phyloP scores from a whole-genome alignment of 2,888 invertebrate species.

The Lithophane socia region DNA sequence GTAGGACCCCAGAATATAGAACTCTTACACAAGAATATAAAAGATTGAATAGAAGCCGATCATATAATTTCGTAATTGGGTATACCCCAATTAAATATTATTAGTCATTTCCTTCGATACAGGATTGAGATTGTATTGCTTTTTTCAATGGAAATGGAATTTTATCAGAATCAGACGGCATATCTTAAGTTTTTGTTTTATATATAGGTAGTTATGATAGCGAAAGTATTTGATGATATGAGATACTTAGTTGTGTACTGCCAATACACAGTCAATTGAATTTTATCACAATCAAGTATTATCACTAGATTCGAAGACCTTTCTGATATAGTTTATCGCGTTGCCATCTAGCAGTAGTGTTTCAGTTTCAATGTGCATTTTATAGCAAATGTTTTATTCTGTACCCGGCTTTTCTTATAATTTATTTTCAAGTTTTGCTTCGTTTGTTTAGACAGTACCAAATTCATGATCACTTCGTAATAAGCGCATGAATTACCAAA shows the following conservation, averaged over 20 bases:
- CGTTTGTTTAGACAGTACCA: neutral
- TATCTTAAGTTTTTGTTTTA: slow-evolving; percentile 10
- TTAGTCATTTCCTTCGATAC: slow-evolving; percentile 28
- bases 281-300: neutral
- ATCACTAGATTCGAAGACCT: slow-evolving; percentile 3
- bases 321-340: slow-evolving; percentile 3
- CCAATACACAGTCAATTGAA: slow-evolving; percentile 8
- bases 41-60: slow-evolving; percentile 5
- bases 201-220: slow-evolving; percentile 21
- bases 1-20: slow-evolving; percentile 1
- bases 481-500: too few relatives aligned
- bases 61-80: slow-evolving; percentile 17
- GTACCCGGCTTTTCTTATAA: too few relatives aligned
- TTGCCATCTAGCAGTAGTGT: slow-evolving; percentile 5
- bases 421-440: too few relatives aligned
- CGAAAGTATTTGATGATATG: slow-evolving; percentile 16
- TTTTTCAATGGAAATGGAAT: slow-evolving; percentile 38
- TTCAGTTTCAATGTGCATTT: slow-evolving; percentile 6
- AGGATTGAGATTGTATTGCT: slow-evolving; percentile 16
- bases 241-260: neutral
- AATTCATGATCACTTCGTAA: neutral
- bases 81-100: slow-evolving; percentile 36
- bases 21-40: slow-evolving; percentile 26
- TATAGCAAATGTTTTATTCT: too few relatives aligned
- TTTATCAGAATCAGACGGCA: slow-evolving; percentile 5